Conservation (phyloP, 2,888 invertebrate genomes). For the Phytoseiulus persimilis region DNA sequence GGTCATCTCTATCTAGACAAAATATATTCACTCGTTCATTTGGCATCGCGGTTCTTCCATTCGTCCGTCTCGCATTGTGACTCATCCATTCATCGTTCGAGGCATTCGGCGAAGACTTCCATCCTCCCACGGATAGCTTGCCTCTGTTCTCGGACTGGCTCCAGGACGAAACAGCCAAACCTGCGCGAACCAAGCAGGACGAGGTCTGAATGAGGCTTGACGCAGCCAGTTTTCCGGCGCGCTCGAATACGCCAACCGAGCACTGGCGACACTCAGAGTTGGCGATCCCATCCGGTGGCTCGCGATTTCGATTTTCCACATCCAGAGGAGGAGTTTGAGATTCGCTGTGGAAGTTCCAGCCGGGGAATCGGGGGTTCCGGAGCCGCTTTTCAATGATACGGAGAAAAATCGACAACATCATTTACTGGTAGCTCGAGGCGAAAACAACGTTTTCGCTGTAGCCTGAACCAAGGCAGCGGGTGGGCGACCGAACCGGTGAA, state of each 20-base stretch:
- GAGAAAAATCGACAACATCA: background rate
- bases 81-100: background rate
- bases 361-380: background rate
- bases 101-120: background rate
- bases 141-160: background rate
- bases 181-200: background rate
- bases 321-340: background rate
- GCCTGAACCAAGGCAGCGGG: background rate
- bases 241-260: background rate
- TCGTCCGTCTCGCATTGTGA: background rate
- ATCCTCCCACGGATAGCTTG: background rate
- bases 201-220: background rate
- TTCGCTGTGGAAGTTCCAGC: background rate
- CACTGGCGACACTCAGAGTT: background rate
- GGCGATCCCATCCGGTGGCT: too few species aligned
- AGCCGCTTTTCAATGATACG: background rate
- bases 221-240: background rate
- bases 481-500: background rate
- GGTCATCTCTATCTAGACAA: constrained; percentile 5
- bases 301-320: too few species aligned
- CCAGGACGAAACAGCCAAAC: too few species aligned
- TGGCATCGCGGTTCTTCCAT: background rate
- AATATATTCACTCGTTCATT: constrained; percentile 5
- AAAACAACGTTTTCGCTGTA: background rate
- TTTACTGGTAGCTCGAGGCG: background rate